Percentiles rank a stretch among this genome's conserved stretches.
These are phyloP conservation scores for Bombus breviceps DNA, from an alignment of 1,140 invertebrate species.

Conservation along the genomic window DNA sequence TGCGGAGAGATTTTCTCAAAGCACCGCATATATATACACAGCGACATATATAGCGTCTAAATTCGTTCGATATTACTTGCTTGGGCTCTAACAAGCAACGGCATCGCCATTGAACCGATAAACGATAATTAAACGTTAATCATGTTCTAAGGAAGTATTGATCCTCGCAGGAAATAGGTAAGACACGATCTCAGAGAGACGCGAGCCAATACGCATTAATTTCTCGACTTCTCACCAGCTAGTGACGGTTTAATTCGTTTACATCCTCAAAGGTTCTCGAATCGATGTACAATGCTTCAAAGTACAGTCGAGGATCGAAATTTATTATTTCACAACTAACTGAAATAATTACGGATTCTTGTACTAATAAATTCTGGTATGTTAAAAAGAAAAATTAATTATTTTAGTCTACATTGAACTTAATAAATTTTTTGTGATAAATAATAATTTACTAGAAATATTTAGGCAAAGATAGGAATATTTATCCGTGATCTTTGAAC, in stretches of 20 bases:
- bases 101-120: conserved; percentile 4
- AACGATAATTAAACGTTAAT: conserved; percentile 41
- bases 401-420: too few relatives aligned
- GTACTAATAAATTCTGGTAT: neutral
- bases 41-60: neutral
- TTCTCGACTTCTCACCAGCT: neutral
- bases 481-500: neutral
- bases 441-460: neutral
- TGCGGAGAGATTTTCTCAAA: neutral
- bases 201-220: conserved; percentile 18
- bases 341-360: neutral
- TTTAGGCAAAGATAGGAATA: neutral
- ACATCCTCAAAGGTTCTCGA: too few relatives aligned
- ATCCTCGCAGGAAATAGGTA: neutral
- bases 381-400: neutral
- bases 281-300: neutral
- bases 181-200: conserved; percentile 19
- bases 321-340: neutral
- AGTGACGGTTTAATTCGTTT: neutral
- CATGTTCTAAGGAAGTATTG: conserved; percentile 38
- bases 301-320: neutral
- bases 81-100: conserved; percentile 6
- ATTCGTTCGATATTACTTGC: conserved; percentile 16
- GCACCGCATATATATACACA: neutral
- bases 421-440: too few relatives aligned